phyloP scores from a whole-genome alignment of 2,888 invertebrate genomes.

The Drosophila barbarae region DNA sequence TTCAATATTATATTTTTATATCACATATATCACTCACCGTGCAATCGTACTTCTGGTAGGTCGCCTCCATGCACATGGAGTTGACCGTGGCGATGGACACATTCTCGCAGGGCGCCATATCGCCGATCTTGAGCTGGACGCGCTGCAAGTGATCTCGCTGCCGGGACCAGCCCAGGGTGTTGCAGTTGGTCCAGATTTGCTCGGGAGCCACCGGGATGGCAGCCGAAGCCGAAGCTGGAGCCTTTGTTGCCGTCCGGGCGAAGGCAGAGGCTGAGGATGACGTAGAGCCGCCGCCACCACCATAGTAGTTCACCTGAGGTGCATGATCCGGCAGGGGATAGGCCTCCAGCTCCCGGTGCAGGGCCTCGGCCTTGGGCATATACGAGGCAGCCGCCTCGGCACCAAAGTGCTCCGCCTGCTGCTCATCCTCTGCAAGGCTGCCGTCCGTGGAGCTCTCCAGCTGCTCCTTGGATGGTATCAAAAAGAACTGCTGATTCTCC shows the following conservation, averaged over 20 bases:
- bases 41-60: conserved; percentile 89
- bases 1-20: background rate
- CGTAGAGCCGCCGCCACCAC: conserved; percentile 18
- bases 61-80: conserved; percentile 90
- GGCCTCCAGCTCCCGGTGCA: conserved; percentile 63
- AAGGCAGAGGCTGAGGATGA: conserved; percentile 21
- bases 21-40: conserved; percentile 83
- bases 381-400: conserved; percentile 65
- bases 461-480: conserved; percentile 67
- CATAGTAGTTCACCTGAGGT: conserved; percentile 77
- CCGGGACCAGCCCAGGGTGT: conserved; percentile 92
- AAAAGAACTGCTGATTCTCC: conserved; percentile 78
- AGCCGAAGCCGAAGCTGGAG: background rate
- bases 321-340: conserved; percentile 78
- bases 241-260: conserved; percentile 20
- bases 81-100: conserved; percentile 91
- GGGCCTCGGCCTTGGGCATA: conserved; percentile 76
- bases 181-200: conserved; percentile 83
- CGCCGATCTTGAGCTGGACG: conserved; percentile 87
- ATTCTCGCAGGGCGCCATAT: conserved; percentile 91
- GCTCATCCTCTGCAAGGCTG: conserved; percentile 15
- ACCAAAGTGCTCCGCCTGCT: conserved; percentile 52
- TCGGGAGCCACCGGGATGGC: conserved; percentile 41
- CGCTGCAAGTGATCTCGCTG: conserved; percentile 91
- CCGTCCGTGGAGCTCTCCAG: conserved; percentile 42